Conservation (phyloP, 2,888 invertebrate species). For the Holacanthella duospinosa region DNA sequence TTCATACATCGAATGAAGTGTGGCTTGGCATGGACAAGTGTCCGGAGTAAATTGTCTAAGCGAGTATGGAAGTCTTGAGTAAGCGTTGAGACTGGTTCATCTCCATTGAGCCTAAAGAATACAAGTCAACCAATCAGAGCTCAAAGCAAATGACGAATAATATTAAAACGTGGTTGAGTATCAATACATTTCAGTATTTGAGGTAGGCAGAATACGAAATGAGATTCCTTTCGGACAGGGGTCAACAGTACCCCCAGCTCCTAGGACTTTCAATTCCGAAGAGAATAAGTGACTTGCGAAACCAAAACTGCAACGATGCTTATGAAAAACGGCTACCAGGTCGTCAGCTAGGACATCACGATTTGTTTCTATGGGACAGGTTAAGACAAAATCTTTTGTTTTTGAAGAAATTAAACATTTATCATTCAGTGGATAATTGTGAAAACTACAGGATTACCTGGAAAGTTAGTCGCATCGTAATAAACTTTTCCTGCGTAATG, state of each 20-base stretch:
- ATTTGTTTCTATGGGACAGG: too few species aligned
- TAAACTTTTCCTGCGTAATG: conserved; percentile 79
- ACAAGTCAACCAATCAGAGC: not conserved
- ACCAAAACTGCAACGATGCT: conserved; percentile 87
- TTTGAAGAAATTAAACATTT: conserved; percentile 14
- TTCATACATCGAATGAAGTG: conserved; percentile 90
- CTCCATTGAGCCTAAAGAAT: conserved; percentile 56
- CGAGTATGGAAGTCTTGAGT: conserved; percentile 93
- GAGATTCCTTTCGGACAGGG: conserved; percentile 65
- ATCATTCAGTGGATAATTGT: conserved; percentile 4
- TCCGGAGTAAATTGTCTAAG: conserved; percentile 79
- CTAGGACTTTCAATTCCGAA: conserved; percentile 74
- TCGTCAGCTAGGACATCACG: conserved; percentile 86
- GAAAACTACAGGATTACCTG: conserved; percentile 44
- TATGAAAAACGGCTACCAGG: conserved; percentile 81
- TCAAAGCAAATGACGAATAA: too few species aligned
- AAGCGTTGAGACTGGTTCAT: conserved; percentile 74
- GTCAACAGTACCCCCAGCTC: conserved; percentile 50
- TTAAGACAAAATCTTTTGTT: too few species aligned
- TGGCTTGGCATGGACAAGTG: conserved; percentile 82
- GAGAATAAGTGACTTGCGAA: conserved; percentile 94
- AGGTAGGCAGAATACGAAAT: conserved; percentile 81
- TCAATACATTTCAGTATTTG: conserved; percentile 65
- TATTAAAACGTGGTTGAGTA: conserved; percentile 30
- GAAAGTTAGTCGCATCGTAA: conserved; percentile 79